Evolutionary conservation across 2,888 invertebrate genomes (phyloP).

Genomic region (Osedax frankpressi): DNA sequence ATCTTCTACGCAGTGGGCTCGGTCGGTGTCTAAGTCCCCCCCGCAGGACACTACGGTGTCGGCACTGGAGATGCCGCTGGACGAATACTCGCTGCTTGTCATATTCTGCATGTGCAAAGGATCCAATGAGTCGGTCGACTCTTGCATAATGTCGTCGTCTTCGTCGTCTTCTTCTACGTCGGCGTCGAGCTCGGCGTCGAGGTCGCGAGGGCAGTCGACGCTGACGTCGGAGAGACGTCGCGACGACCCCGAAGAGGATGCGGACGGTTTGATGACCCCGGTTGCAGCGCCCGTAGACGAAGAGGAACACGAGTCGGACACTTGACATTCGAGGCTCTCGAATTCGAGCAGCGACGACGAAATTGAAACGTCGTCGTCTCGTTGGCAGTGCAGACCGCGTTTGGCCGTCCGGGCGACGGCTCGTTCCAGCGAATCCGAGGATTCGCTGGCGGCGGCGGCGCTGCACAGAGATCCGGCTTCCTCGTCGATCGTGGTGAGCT

Average conservation of each 20-base stretch:
- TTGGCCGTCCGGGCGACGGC: conserved; percentile 27
- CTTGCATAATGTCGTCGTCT: not conserved
- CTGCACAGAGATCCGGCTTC: not conserved
- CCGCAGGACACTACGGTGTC: not conserved
- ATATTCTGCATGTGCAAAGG: not conserved
- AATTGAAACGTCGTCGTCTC: conserved; percentile 71
- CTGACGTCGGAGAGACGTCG: not conserved
- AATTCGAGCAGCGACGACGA: conserved; percentile 41
- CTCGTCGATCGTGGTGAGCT: conserved; percentile 4
- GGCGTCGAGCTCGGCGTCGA: not conserved
- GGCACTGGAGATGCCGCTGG: not conserved
- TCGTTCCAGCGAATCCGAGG: conserved; percentile 15
- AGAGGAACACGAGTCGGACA: not conserved
- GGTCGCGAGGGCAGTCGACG: not conserved
- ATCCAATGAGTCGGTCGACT: not conserved
- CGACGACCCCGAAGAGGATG: not conserved
- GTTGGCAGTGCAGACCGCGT: conserved; percentile 57
- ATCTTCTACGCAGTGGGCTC: too few species aligned
- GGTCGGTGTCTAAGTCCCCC: not conserved
- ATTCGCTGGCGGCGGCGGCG: conserved; percentile 13
- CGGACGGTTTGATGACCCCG: too few species aligned
- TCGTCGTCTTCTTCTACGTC: not conserved
- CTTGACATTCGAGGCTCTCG: conserved; percentile 35
- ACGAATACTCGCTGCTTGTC: not conserved
- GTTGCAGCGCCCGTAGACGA: too few species aligned